Base-by-base conservation (phyloP, 2,888 invertebrate species). In the Girardia tigrina region DNA sequence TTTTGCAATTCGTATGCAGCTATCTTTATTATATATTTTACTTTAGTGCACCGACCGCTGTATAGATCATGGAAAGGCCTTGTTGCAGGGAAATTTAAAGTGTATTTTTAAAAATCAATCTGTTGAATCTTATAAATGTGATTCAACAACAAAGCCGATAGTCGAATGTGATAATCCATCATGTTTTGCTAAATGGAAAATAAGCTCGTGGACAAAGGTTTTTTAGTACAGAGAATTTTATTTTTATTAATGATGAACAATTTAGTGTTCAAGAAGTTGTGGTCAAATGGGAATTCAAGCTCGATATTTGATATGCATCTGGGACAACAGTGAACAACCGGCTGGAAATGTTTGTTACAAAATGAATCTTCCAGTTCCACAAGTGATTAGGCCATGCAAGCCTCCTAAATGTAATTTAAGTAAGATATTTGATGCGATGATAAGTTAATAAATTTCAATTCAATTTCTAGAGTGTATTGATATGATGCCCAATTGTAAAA, bases 1-100 rank as follows among this genome's bases (percentile, higher is more conserved):
- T 36, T 36, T 36, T 36, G 8, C 36, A 16, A 36, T 36, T 36
- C 16, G 36, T 36, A 12, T 36, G 36, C 16, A 8, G 8, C 36
- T 8, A 36, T 36, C 16, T 36, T 36, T 36, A 12, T 36, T 8
- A 36, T 36, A 36, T 36, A 36, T 12, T 36, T 12, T 16, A 36
- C 36, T 75, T 26, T 16, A 75, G 75, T 75, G 75, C 28, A 74
- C 75, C 4, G 29, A 75, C n/a, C 12, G 29, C 4, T 75, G 75
- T 72, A 26, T 70, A 1, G 72, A 29, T 8, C 8, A 28, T 26
- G 71, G 29, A n/a, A 74, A 74, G 26, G 75, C 73, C 8, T n/a
- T 20, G 8, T 29, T 20, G 6, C 6, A 20, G 14, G 75, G 75
- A 6, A n/a, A 74, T 23, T 20, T 28, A 8, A 75, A 26, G 14